These are phyloP conservation scores for Leptocoma aspasia DNA, from an alignment of 2,113 vertebrate genomes.

Conservation along the genomic window DNA sequence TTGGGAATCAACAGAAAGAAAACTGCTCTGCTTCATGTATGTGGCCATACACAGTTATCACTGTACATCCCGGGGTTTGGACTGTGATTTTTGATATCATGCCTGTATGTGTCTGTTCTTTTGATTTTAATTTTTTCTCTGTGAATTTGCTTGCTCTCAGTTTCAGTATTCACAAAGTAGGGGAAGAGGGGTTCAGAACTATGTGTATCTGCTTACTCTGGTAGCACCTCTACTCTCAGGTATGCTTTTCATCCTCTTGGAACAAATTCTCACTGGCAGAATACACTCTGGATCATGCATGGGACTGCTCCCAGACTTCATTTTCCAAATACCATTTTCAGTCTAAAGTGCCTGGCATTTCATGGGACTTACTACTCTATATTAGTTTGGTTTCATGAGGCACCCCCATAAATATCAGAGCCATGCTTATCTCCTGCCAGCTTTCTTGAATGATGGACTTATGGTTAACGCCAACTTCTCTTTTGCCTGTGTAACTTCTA, in stretches of 20 bases:
- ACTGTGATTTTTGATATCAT: background rate
- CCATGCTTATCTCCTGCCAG: background rate
- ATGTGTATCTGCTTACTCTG: background rate
- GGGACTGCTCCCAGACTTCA: background rate
- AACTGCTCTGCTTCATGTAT: background rate
- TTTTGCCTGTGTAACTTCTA: background rate
- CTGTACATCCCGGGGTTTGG: background rate
- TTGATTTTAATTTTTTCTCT: background rate
- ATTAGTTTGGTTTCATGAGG: background rate
- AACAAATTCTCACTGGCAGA: background rate
- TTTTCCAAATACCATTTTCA: background rate
- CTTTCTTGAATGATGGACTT: background rate
- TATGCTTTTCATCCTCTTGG: background rate
- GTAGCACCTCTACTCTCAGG: background rate
- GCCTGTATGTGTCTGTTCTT: background rate
- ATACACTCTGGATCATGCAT: background rate
- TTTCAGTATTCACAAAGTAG: background rate
- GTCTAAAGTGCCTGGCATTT: background rate
- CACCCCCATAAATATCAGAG: background rate
- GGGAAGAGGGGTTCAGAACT: background rate
- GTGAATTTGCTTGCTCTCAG: background rate
- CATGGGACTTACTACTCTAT: background rate
- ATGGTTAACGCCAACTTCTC: background rate
- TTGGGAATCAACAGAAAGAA: background rate
- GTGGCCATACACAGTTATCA: background rate